Percentiles rank a stretch among this genome's conserved stretches.
Evolutionary conservation across 2,113 vertebrate genomes (phyloP).

Genomic region (Chaenocephalus aceratus): DNA sequence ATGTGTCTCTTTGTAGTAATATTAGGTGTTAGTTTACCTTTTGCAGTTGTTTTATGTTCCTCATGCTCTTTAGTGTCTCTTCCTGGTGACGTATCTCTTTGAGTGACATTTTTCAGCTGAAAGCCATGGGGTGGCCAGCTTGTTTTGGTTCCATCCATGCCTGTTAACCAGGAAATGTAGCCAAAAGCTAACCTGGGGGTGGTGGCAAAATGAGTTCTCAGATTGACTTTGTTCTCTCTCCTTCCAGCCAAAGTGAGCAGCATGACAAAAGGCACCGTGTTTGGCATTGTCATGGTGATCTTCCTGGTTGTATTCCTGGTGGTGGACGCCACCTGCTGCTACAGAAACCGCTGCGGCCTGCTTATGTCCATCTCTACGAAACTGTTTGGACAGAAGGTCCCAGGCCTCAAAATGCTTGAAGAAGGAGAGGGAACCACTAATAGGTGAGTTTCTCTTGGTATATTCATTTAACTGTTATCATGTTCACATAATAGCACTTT

Average conservation of each 20-base stretch:
- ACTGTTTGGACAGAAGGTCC: slow-evolving; percentile 78
- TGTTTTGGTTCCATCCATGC: too few species aligned
- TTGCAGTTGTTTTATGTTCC: too few species aligned
- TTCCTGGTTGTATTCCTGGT: slow-evolving; percentile 82
- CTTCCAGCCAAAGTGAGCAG: slow-evolving; percentile 42
- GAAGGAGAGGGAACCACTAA: slow-evolving; percentile 68
- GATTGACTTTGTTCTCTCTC: not conserved
- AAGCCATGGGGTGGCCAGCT: too few species aligned
- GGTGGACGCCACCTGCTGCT: slow-evolving; percentile 86
- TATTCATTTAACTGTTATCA: not conserved
- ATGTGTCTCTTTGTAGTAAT: too few species aligned
- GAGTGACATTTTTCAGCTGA: too few species aligned
- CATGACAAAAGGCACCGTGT: slow-evolving; percentile 82
- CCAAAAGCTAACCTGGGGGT: not conserved
- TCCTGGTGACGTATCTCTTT: too few species aligned
- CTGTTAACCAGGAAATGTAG: not conserved
- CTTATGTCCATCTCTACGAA: slow-evolving; percentile 82
- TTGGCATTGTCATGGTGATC: slow-evolving; percentile 82
- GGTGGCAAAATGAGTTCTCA: not conserved
- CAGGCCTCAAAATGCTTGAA: slow-evolving; percentile 77
- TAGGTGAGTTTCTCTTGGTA: slow-evolving; percentile 49
- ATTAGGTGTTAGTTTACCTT: too few species aligned
- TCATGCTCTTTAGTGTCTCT: too few species aligned
- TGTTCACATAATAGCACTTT: not conserved
- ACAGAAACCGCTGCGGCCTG: slow-evolving; percentile 83